Conservation (phyloP, 2,113 vertebrate species). For the Oncorhynchus kisutch region DNA sequence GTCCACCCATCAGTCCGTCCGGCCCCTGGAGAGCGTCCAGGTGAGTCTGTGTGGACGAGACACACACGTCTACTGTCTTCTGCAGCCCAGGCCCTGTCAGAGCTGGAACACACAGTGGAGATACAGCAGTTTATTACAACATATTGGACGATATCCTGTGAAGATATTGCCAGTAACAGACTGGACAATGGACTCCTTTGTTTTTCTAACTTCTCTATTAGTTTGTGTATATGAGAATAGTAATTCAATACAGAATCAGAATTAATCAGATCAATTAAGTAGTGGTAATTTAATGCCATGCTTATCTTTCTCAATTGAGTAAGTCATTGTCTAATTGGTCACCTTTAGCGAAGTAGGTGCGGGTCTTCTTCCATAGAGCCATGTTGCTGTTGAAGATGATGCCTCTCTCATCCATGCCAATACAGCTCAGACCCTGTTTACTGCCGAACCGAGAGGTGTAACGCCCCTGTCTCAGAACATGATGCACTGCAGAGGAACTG, state of each 20-base stretch:
- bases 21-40: slow-evolving; percentile 57
- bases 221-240: too few relatives aligned
- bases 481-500: slow-evolving; percentile 85
- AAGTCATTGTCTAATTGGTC: slow-evolving; percentile 6
- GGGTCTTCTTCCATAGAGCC: slow-evolving; percentile 81
- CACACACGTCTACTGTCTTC: slow-evolving; percentile 77
- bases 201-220: too few relatives aligned
- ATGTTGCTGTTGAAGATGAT: slow-evolving; percentile 94
- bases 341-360: slow-evolving; percentile 90
- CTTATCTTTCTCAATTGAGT: too few relatives aligned
- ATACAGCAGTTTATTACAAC: neutral
- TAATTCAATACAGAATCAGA: too few relatives aligned
- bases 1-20: slow-evolving; percentile 33
- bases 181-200: neutral
- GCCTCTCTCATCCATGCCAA: slow-evolving; percentile 92
- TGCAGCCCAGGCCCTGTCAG: slow-evolving; percentile 85
- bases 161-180: neutral
- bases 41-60: slow-evolving; percentile 72
- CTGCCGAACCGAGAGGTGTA: slow-evolving; percentile 90
- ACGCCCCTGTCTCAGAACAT: slow-evolving; percentile 82
- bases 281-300: too few relatives aligned
- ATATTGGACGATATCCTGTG: neutral
- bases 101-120: slow-evolving; percentile 67
- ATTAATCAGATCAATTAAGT: too few relatives aligned
- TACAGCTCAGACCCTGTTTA: slow-evolving; percentile 82